phyloP scores from a whole-genome alignment of 64 coral and sea anemone genomes.

The Stylophora pistillata region DNA sequence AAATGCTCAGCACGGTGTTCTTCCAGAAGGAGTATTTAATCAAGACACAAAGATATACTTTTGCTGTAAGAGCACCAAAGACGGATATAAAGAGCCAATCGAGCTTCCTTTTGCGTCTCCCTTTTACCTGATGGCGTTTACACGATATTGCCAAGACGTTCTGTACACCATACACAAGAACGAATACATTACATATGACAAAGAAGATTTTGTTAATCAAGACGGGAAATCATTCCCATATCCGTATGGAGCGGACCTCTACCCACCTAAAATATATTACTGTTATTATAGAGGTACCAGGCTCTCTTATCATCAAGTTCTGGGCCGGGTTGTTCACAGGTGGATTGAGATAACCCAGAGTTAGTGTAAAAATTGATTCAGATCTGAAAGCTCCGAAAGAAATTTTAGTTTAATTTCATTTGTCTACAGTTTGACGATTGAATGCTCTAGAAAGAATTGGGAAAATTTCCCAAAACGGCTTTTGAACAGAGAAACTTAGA shows the following conservation, averaged over 20 bases:
- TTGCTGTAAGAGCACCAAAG: slow-evolving; percentile 50
- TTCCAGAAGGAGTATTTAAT: slow-evolving; percentile 74
- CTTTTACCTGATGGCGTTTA: slow-evolving; percentile 70
- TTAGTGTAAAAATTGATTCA: no score
- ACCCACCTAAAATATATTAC: slow-evolving; percentile 23
- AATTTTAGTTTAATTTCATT: no score
- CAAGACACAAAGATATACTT: slow-evolving; percentile 68
- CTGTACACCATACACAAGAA: slow-evolving; percentile 38
- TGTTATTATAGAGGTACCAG: slow-evolving; percentile 59
- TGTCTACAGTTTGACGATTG: no score
- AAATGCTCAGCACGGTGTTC: slow-evolving; percentile 57
- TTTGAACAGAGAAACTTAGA: no score
- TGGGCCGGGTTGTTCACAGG: no score
- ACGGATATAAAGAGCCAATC: slow-evolving; percentile 25
- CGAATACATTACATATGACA: slow-evolving; percentile 61
- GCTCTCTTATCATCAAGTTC: neutral
- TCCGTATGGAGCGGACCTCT: neutral
- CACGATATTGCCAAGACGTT: slow-evolving; percentile 43
- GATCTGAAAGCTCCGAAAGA: no score
- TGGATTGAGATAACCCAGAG: no score
- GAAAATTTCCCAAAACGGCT: no score
- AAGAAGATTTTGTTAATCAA: slow-evolving; percentile 3
- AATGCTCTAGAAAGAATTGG: no score
- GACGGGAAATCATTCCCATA: neutral
- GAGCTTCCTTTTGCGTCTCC: slow-evolving; percentile 45